These are phyloP conservation scores for Oryzias woworae DNA, from an alignment of 2,113 vertebrate species.

Conservation along the genomic window DNA sequence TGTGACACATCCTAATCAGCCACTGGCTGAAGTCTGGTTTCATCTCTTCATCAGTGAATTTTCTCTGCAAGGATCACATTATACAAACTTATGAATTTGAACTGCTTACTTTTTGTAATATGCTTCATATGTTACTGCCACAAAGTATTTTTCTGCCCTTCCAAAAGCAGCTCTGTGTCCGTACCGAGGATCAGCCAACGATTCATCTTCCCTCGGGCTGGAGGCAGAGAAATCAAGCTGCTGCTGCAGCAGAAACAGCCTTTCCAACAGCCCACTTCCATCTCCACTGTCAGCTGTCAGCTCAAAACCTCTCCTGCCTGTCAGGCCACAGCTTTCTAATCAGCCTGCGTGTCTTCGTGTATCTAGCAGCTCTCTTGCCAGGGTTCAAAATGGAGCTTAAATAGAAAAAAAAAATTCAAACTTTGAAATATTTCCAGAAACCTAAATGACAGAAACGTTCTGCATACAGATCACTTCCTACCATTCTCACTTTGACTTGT, in stretches of 20 bases:
- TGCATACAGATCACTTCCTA: constrained; percentile 29
- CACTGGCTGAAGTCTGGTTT: constrained; percentile 6
- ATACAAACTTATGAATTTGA: constrained; percentile 18
- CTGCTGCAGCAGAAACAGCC: constrained; percentile 34
- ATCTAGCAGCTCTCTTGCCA: constrained; percentile 20
- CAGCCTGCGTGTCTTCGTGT: constrained; percentile 24
- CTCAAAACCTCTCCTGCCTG: constrained; percentile 49
- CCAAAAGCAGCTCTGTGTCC: constrained; percentile 22
- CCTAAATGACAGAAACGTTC: constrained; percentile 33
- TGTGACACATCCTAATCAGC: background rate
- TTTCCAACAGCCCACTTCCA: constrained; percentile 37
- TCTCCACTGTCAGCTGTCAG: constrained; percentile 64
- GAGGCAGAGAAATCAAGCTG: constrained; percentile 52
- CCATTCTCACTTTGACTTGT: constrained; percentile 20
- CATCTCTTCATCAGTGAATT: background rate
- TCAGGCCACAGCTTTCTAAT: constrained; percentile 45
- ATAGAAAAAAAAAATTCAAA: constrained; percentile 12
- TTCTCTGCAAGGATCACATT: constrained; percentile 3
- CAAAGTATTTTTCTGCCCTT: constrained; percentile 18
- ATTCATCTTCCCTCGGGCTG: constrained; percentile 47
- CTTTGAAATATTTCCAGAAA: constrained; percentile 18
- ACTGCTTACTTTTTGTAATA: constrained; percentile 40
- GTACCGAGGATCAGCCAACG: constrained; percentile 31
- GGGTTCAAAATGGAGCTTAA: constrained; percentile 27
- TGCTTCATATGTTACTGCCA: constrained; percentile 17